Conservation (phyloP, 2,888 invertebrate species). For the Glaucopsyche alexis region DNA sequence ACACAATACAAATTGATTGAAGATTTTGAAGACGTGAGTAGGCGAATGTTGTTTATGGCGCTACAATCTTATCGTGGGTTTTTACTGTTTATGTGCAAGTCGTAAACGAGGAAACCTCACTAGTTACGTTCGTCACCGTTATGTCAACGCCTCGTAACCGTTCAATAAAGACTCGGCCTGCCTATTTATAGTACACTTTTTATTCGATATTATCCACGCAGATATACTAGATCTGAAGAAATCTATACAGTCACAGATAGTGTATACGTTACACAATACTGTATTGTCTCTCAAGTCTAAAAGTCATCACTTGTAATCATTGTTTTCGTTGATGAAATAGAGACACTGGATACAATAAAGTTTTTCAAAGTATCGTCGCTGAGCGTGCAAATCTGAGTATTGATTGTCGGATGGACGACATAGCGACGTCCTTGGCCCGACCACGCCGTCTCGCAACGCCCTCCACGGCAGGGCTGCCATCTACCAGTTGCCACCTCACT, state of each 20-base stretch:
- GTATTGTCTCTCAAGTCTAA: not conserved
- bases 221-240: not conserved
- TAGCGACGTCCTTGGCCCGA: constrained; percentile 76
- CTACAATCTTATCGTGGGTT: not conserved
- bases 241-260: not conserved
- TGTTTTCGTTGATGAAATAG: not conserved
- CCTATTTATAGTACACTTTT: not conserved
- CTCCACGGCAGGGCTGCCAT: constrained; percentile 39
- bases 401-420: constrained; percentile 76
- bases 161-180: not conserved
- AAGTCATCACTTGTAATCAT: not conserved
- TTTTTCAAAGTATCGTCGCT: constrained; percentile 6
- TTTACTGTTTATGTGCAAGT: constrained; percentile 5
- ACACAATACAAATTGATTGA: not conserved
- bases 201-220: not conserved
- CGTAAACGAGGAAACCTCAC: constrained; percentile 18
- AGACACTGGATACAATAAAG: not conserved
- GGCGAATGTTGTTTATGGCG: not conserved
- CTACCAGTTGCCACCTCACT: not conserved
- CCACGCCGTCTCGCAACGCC: constrained; percentile 59
- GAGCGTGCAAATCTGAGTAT: constrained; percentile 45
- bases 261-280: not conserved
- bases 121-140: constrained; percentile 26
- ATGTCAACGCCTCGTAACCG: constrained; percentile 29
- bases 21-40: not conserved